A percentile compares a stretch with the other conserved stretches of the same genome.
Conservation (phyloP, 2,888 invertebrate genomes). For the Phaonia tiefii region DNA sequence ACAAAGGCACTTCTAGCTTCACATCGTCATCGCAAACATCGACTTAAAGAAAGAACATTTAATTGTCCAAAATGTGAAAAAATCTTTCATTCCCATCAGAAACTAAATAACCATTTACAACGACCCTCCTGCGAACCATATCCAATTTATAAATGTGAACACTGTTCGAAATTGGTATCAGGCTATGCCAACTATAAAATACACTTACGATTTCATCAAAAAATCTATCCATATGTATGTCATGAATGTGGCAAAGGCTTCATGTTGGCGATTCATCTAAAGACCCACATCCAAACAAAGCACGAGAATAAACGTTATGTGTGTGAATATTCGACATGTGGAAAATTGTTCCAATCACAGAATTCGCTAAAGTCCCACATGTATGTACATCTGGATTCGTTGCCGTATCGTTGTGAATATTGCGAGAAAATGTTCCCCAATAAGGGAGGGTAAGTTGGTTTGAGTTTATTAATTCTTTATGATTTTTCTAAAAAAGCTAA, state of each 20-base stretch:
- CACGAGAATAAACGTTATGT: slow-evolving; percentile 69
- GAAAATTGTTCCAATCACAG: slow-evolving; percentile 66
- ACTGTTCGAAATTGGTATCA: slow-evolving; percentile 64
- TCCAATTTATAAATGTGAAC: slow-evolving; percentile 67
- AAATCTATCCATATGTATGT: slow-evolving; percentile 69
- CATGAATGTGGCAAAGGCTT: slow-evolving; percentile 66
- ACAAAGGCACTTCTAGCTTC: slow-evolving; percentile 63
- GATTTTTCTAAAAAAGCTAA: background rate
- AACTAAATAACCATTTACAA: slow-evolving; percentile 57
- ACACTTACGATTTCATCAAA: slow-evolving; percentile 69
- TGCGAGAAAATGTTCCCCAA: slow-evolving; percentile 63
- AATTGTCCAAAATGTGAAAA: slow-evolving; percentile 64
- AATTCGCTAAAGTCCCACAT: slow-evolving; percentile 67
- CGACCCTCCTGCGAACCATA: slow-evolving; percentile 65
- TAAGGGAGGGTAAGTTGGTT: slow-evolving; percentile 60
- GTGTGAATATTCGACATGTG: slow-evolving; percentile 65
- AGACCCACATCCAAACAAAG: slow-evolving; percentile 66
- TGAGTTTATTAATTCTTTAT: background rate
- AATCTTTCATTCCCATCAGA: slow-evolving; percentile 55
- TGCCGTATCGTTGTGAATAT: slow-evolving; percentile 68
- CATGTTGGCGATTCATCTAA: slow-evolving; percentile 68
- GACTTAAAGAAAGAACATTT: slow-evolving; percentile 45
- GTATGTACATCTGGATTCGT: slow-evolving; percentile 64
- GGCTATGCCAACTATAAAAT: slow-evolving; percentile 68
- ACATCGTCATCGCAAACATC: slow-evolving; percentile 70